Percentiles rank a stretch among this genome's conserved stretches.
These are phyloP conservation scores for Andrena bicolor DNA, from an alignment of 2,888 invertebrate species.

Conservation along the genomic window DNA sequence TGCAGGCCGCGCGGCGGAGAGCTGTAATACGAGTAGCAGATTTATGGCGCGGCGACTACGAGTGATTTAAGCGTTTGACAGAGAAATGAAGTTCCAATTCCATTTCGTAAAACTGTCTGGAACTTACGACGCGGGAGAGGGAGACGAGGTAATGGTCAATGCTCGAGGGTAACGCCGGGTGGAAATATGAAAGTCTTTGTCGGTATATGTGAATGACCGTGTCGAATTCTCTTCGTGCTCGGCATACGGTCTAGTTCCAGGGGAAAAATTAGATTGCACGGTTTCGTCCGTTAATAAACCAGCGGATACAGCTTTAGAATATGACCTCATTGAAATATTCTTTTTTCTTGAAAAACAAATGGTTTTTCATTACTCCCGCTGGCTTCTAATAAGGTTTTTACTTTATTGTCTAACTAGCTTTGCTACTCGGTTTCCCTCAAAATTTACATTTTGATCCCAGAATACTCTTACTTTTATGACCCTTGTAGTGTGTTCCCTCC, in stretches of 20 bases:
- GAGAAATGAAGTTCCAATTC: slow-evolving; percentile 27
- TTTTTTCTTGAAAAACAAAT: too few species aligned
- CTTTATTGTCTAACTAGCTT: too few species aligned
- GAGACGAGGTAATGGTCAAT: not conserved
- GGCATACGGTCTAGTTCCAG: not conserved
- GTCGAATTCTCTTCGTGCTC: slow-evolving; percentile 12
- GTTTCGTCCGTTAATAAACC: not conserved
- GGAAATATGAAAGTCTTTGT: not conserved
- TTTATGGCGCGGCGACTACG: slow-evolving; percentile 38
- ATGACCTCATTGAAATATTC: too few species aligned
- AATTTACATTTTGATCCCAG: too few species aligned
- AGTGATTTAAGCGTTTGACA: slow-evolving; percentile 29
- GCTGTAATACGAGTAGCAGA: slow-evolving; percentile 51
- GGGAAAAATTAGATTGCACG: not conserved
- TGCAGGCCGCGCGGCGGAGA: slow-evolving; percentile 15
- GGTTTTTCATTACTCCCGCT: too few species aligned
- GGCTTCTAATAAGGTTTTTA: too few species aligned
- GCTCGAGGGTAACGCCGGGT: not conserved
- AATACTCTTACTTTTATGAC: too few species aligned
- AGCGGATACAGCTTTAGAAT: not conserved
- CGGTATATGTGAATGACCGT: not conserved
- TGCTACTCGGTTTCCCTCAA: too few species aligned
- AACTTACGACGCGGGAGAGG: not conserved
- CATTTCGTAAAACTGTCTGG: slow-evolving; percentile 34
- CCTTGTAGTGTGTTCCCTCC: too few species aligned